Conservation (phyloP, 2,113 vertebrate species). For the Chaenocephalus aceratus region DNA sequence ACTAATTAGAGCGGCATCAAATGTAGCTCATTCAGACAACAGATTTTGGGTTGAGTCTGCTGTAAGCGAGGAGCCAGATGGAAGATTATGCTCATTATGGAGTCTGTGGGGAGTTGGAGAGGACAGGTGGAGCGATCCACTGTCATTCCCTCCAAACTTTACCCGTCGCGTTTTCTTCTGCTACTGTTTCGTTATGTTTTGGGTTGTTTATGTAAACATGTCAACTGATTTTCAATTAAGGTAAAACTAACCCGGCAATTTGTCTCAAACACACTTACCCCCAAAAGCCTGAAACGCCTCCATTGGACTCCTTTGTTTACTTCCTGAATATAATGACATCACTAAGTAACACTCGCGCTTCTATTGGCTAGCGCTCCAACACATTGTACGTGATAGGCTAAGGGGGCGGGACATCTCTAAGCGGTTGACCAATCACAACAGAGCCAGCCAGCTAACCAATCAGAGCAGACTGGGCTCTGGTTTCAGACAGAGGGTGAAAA, state of each 20-base stretch:
- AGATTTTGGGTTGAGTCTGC: constrained; percentile 49
- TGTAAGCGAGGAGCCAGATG: constrained; percentile 56
- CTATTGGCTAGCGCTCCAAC: too few species aligned
- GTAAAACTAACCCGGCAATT: neutral
- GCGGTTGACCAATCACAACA: too few species aligned
- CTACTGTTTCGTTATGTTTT: constrained; percentile 16
- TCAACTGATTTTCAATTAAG: neutral
- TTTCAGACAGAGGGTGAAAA: too few species aligned
- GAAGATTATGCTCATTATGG: constrained; percentile 63
- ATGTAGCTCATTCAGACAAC: constrained; percentile 53
- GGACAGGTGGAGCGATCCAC: constrained; percentile 65
- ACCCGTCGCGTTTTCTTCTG: constrained; percentile 24
- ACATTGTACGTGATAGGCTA: too few species aligned
- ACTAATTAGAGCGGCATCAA: constrained; percentile 61
- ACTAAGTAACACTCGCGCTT: too few species aligned
- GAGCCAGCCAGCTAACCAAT: too few species aligned
- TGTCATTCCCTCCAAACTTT: constrained; percentile 39
- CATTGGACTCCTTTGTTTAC: too few species aligned
- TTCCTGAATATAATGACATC: too few species aligned
- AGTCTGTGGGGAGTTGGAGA: constrained; percentile 56
- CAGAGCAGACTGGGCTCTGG: too few species aligned
- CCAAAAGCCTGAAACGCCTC: too few species aligned
- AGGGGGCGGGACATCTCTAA: too few species aligned
- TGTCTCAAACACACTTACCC: too few species aligned
- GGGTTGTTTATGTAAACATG: neutral